Percentiles rank a stretch among this genome's conserved stretches.
Conservation (phyloP, 2,888 invertebrate genomes). For the Antheraea yamamai region DNA sequence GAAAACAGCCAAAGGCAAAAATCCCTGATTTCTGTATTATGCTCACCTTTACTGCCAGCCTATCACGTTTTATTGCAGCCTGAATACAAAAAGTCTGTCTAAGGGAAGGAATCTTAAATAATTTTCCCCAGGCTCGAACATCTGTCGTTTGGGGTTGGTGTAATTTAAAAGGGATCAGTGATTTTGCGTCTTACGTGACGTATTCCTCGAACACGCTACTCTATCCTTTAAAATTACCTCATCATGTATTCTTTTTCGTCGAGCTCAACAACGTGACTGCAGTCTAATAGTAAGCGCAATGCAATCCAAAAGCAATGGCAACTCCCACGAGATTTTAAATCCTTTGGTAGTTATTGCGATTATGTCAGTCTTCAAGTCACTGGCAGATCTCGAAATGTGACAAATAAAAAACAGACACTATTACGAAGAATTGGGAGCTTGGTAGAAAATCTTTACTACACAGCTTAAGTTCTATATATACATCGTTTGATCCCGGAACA, state of each 20-base stretch:
- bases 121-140: slow-evolving; percentile 44
- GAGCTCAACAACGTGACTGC: too few relatives aligned
- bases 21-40: slow-evolving; percentile 19
- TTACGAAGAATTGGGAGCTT: too few relatives aligned
- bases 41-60: slow-evolving; percentile 20
- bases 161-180: slow-evolving; percentile 15
- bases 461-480: too few relatives aligned
- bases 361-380: too few relatives aligned
- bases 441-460: too few relatives aligned
- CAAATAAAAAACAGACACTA: too few relatives aligned
- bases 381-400: too few relatives aligned
- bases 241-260: neutral
- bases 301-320: too few relatives aligned
- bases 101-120: slow-evolving; percentile 46
- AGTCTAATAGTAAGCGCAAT: too few relatives aligned
- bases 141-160: slow-evolving; percentile 30
- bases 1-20: slow-evolving; percentile 16
- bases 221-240: neutral
- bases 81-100: slow-evolving; percentile 46
- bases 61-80: slow-evolving; percentile 35
- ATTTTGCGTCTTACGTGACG: neutral
- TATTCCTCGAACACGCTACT: neutral
- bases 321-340: too few relatives aligned
- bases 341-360: too few relatives aligned
- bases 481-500: too few relatives aligned